Percentiles rank a stretch among this genome's conserved stretches.
These are phyloP conservation scores for Grammomys dolichurus DNA, from an alignment of 2,113 vertebrate species.

Conservation along the genomic window DNA sequence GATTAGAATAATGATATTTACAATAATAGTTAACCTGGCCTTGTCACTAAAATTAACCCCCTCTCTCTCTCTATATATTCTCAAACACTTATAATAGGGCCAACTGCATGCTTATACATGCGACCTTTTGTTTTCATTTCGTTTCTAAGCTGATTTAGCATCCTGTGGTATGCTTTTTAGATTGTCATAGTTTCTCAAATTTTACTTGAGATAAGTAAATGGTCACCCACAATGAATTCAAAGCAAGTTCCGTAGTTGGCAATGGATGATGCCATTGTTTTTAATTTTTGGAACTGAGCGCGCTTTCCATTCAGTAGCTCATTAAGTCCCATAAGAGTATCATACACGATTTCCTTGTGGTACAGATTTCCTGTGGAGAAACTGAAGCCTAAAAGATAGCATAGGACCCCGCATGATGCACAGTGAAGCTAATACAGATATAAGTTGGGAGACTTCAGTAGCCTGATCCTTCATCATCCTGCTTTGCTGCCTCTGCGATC, in stretches of 20 bases:
- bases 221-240: not conserved
- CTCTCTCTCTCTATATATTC: too few relatives aligned
- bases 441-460: not conserved
- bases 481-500: accelerated
- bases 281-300: not conserved
- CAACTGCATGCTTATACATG: not conserved
- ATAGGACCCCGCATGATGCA: accelerated
- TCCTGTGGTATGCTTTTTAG: not conserved
- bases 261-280: not conserved
- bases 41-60: not conserved
- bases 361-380: not conserved
- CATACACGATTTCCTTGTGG: not conserved
- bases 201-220: not conserved
- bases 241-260: not conserved
- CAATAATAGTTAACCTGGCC: not conserved
- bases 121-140: constrained; percentile 8
- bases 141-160: not conserved
- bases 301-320: not conserved
- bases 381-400: not conserved
- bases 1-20: not conserved
- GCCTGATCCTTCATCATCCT: not conserved
- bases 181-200: constrained; percentile 33
- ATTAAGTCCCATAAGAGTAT: not conserved
- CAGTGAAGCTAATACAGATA: not conserved
- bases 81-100: not conserved